phyloP scores from a whole-genome alignment of 2,888 invertebrate species.

The Amblyteles armatorius region DNA sequence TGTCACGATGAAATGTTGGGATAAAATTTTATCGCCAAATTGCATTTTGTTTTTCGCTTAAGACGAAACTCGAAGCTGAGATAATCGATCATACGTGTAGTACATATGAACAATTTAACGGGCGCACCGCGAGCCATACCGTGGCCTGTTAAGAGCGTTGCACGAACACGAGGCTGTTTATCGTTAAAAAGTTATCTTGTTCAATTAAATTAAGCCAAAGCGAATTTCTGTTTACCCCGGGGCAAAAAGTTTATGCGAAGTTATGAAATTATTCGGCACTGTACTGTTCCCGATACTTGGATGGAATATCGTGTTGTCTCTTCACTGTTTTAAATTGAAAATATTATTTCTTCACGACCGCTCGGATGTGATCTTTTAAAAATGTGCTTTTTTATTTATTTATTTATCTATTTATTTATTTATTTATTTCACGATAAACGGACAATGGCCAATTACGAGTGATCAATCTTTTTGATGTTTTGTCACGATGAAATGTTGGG shows the following conservation, averaged over 20 bases:
- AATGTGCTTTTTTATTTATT: not conserved
- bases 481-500: too few species aligned
- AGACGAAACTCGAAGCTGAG: slow-evolving; percentile 23
- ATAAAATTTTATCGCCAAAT: too few species aligned
- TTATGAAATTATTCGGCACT: not conserved
- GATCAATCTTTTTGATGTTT: too few species aligned
- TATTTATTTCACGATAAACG: too few species aligned
- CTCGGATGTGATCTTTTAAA: not conserved
- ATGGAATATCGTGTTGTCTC: not conserved
- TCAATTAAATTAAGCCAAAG: slow-evolving; percentile 3
- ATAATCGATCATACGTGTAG: slow-evolving; percentile 63
- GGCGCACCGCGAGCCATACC: not conserved
- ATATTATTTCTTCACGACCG: not conserved
- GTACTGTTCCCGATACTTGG: not conserved
- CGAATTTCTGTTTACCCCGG: slow-evolving; percentile 8
- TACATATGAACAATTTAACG: slow-evolving; percentile 32
- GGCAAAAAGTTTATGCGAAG: not conserved
- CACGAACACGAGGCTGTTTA: not conserved
- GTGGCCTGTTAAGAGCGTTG: not conserved
- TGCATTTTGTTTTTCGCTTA: too few species aligned
- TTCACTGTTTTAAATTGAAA: not conserved
- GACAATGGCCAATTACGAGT: too few species aligned
- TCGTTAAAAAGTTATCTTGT: slow-evolving; percentile 11
- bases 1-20: too few species aligned
- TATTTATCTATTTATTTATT: too few species aligned